Percentiles rank a stretch among this genome's conserved stretches.
These are phyloP conservation scores for Fukomys damarensis DNA, from an alignment of 2,113 vertebrate species.

Conservation along the genomic window DNA sequence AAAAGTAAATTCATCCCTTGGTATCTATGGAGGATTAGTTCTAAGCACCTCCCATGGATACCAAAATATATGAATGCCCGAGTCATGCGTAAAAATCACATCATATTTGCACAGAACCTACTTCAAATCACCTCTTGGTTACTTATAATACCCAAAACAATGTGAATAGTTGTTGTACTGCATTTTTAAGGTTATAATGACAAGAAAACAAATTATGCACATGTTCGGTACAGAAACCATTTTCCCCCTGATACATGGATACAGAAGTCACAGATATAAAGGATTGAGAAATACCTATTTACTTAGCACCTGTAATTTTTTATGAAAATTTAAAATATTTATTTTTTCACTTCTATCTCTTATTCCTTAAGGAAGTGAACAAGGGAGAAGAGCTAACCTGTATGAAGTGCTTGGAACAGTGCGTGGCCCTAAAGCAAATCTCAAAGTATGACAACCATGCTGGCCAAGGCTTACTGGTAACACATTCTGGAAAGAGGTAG, in stretches of 20 bases:
- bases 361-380: background rate
- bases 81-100: background rate
- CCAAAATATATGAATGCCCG: background rate
- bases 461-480: background rate
- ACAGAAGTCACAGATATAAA: background rate
- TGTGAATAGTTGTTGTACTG: background rate
- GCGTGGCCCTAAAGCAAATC: background rate
- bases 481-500: background rate
- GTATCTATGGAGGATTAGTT: background rate
- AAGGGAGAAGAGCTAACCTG: background rate
- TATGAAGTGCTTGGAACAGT: background rate
- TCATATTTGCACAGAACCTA: background rate
- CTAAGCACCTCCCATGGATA: background rate
- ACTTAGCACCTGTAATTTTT: background rate
- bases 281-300: background rate
- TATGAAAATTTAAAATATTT: background rate
- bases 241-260: background rate
- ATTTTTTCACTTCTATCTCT: background rate
- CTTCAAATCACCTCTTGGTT: background rate
- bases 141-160: background rate
- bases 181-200: background rate
- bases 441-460: background rate
- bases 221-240: background rate
- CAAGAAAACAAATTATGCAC: background rate
- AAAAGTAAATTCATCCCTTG: background rate